A percentile compares a stretch with the other conserved stretches of the same genome.
Evolutionary conservation across 2,888 invertebrate genomes (phyloP).

Genomic region (Drosophila histrio): DNA sequence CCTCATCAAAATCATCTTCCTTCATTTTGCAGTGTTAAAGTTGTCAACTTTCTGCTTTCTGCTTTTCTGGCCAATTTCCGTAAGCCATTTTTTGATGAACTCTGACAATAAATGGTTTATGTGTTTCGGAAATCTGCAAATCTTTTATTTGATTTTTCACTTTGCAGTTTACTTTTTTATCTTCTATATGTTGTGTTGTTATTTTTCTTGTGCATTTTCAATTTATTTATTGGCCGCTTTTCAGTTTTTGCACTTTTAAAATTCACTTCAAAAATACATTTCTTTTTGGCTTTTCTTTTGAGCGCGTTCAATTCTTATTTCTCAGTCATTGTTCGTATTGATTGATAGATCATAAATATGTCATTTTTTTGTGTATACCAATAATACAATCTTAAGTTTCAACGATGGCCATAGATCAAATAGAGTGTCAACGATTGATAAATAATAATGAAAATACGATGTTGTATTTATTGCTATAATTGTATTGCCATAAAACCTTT

Average conservation of each 20-base stretch:
- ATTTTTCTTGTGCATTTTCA: neutral
- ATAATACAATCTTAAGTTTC: neutral
- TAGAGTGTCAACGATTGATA: neutral
- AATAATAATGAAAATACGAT: neutral
- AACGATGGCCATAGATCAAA: too few species aligned
- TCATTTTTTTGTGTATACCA: neutral
- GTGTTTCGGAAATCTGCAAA: slow-evolving; percentile 9
- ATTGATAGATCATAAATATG: neutral
- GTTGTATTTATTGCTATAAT: neutral
- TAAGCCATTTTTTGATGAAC: slow-evolving; percentile 31
- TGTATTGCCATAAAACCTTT: neutral
- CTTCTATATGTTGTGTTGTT: too few species aligned
- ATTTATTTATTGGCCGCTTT: slow-evolving; percentile 17
- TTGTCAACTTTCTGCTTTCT: slow-evolving; percentile 16
- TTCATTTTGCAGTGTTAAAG: neutral
- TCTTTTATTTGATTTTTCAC: slow-evolving; percentile 2
- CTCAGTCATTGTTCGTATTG: too few species aligned
- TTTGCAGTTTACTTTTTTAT: slow-evolving; percentile 2
- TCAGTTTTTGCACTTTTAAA: neutral
- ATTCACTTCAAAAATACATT: neutral
- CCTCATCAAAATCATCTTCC: slow-evolving; percentile 3
- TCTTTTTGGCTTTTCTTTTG: too few species aligned
- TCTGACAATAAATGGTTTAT: slow-evolving; percentile 28
- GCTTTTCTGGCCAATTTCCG: slow-evolving; percentile 40
- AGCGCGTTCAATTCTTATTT: too few species aligned